phyloP scores from a whole-genome alignment of 2,113 vertebrate species.

The Panthera leo region DNA sequence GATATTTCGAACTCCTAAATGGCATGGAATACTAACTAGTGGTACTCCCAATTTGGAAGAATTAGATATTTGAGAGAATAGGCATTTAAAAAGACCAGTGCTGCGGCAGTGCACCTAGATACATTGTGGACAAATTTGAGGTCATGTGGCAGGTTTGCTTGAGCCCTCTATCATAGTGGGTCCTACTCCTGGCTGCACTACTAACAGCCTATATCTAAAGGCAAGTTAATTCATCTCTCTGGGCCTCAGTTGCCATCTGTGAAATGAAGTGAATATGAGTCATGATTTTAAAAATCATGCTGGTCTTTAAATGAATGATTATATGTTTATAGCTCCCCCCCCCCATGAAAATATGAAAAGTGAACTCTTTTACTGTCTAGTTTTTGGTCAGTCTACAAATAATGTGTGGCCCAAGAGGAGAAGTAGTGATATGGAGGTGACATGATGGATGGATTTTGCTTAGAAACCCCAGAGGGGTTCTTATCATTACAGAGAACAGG shows the following conservation, averaged over 20 bases:
- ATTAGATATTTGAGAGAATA: neutral
- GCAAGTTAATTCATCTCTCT: neutral
- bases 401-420: neutral
- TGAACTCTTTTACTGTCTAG: neutral
- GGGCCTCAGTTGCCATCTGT: neutral
- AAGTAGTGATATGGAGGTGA: neutral
- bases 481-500: neutral
- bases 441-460: neutral
- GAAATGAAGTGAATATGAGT: neutral
- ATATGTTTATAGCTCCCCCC: neutral
- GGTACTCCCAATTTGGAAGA: neutral
- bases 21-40: neutral
- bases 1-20: neutral
- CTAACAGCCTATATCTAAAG: neutral
- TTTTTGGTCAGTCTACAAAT: neutral
- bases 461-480: neutral
- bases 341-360: neutral
- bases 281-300: neutral
- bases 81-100: neutral
- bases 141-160: neutral
- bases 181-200: neutral
- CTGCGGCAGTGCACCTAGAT: neutral
- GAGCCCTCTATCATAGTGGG: too few relatives aligned
- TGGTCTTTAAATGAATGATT: neutral
- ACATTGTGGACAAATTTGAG: neutral